Evolutionary conservation across 2,113 vertebrate species (phyloP).

Genomic region (Notechis scutatus): DNA sequence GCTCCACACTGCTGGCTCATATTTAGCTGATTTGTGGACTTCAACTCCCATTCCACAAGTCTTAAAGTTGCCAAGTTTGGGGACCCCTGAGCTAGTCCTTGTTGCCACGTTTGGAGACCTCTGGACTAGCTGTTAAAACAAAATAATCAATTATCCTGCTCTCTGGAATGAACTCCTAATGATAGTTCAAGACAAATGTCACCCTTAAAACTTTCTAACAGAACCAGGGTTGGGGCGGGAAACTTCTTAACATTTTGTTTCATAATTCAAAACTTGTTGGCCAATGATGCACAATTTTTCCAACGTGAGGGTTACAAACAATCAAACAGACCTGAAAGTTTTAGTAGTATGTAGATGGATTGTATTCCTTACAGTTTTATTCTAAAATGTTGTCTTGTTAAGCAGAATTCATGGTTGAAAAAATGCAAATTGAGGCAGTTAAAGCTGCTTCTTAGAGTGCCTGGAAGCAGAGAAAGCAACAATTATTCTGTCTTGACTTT

Average conservation of each 20-base stretch:
- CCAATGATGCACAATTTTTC: background rate
- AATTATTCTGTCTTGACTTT: slow-evolving; percentile 53
- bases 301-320: background rate
- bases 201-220: too few species aligned
- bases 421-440: slow-evolving; percentile 35
- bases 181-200: background rate
- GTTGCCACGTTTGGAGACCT: too few species aligned
- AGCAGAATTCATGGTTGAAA: slow-evolving; percentile 58
- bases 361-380: background rate
- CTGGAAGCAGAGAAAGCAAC: slow-evolving; percentile 49
- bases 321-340: background rate
- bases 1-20: too few species aligned
- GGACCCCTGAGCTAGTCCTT: too few species aligned
- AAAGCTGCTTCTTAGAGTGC: slow-evolving; percentile 52
- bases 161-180: background rate
- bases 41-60: too few species aligned
- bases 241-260: too few species aligned
- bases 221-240: too few species aligned
- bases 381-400: slow-evolving; percentile 41
- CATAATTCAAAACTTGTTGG: background rate
- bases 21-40: too few species aligned
- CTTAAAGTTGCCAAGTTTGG: too few species aligned
- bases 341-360: background rate
- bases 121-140: background rate
- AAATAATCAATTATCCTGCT: background rate